Conservation (phyloP, 1,140 invertebrate species). For the Drosophila melanica region DNA sequence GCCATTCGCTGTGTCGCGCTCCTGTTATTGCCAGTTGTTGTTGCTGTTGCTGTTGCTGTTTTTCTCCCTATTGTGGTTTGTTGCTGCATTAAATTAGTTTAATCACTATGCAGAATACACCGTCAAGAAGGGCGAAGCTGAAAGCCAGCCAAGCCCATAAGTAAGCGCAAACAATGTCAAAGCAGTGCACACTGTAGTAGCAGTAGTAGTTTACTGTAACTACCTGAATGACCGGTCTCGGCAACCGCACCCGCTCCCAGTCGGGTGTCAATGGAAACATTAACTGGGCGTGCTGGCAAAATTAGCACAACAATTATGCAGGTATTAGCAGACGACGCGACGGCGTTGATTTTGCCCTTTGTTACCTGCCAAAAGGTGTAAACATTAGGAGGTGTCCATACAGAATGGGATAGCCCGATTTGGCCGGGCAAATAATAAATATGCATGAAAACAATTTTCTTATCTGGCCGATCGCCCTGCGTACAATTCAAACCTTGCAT, state of each 20-base stretch:
- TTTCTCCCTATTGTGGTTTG: constrained; percentile 43
- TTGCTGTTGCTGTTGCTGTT: constrained; percentile 24
- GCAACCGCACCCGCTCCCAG: constrained; percentile 11
- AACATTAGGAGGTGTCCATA: constrained; percentile 21
- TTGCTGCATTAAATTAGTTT: constrained; percentile 79
- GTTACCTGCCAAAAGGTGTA: constrained; percentile 23
- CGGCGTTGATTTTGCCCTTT: constrained; percentile 16
- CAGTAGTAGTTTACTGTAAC: constrained; percentile 26
- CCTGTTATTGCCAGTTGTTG: constrained; percentile 18
- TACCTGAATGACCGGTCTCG: constrained; percentile 14
- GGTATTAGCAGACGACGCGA: constrained; percentile 64
- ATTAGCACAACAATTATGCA: constrained; percentile 82
- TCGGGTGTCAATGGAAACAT: constrained; percentile 77
- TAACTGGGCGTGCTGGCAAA: constrained; percentile 77
- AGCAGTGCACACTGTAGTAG: constrained; percentile 62
- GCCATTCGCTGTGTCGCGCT: constrained; percentile 15
- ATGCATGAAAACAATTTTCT: constrained; percentile 8
- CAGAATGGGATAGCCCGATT: neutral
- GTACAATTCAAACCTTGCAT: neutral
- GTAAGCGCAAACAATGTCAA: constrained; percentile 82
- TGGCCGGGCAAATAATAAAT: constrained; percentile 7
- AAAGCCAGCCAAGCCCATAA: constrained; percentile 65
- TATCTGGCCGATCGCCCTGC: neutral
- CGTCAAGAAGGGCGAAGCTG: constrained; percentile 2
- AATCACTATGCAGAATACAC: constrained; percentile 72